Evolutionary conservation across 2,888 invertebrate genomes (phyloP).

Genomic region (Ecliptopera silaceata): DNA sequence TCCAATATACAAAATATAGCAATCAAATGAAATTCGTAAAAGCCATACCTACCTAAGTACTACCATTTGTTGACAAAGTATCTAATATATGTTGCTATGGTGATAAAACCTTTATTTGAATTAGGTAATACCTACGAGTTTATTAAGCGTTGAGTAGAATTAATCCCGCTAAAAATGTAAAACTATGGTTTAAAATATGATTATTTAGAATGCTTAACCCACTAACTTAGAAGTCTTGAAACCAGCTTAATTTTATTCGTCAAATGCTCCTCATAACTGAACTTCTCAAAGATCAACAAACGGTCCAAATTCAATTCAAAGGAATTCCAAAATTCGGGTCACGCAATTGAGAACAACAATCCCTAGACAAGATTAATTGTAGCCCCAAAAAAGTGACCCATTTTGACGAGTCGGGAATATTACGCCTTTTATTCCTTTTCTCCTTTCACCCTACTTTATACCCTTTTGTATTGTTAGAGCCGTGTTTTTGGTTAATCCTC

Average conservation of each 20-base stretch:
- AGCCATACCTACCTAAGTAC: too few species aligned
- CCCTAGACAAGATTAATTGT: slow-evolving; percentile 43
- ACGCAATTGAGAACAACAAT: slow-evolving; percentile 40
- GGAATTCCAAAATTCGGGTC: slow-evolving; percentile 34
- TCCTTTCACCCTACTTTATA: slow-evolving; percentile 41
- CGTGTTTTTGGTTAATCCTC: slow-evolving; percentile 53
- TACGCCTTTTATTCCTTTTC: slow-evolving; percentile 36
- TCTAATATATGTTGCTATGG: too few species aligned
- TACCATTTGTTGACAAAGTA: too few species aligned
- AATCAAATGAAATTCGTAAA: too few species aligned
- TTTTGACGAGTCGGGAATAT: slow-evolving; percentile 31
- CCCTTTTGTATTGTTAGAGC: slow-evolving; percentile 46
- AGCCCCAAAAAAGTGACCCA: slow-evolving; percentile 39
- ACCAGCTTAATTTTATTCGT: slow-evolving; percentile 1
- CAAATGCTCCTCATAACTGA: background rate
- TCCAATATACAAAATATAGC: too few species aligned
- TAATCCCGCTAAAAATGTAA: too few species aligned
- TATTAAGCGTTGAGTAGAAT: too few species aligned
- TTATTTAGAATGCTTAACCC: too few species aligned
- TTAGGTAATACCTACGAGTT: too few species aligned
- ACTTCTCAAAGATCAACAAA: slow-evolving; percentile 9
- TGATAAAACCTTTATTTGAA: too few species aligned
- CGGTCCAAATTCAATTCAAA: slow-evolving; percentile 13
- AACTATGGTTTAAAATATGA: too few species aligned
- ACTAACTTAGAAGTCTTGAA: background rate